Base-by-base conservation (phyloP, 2,888 invertebrate species). In the Ernsta delagoae region DNA sequence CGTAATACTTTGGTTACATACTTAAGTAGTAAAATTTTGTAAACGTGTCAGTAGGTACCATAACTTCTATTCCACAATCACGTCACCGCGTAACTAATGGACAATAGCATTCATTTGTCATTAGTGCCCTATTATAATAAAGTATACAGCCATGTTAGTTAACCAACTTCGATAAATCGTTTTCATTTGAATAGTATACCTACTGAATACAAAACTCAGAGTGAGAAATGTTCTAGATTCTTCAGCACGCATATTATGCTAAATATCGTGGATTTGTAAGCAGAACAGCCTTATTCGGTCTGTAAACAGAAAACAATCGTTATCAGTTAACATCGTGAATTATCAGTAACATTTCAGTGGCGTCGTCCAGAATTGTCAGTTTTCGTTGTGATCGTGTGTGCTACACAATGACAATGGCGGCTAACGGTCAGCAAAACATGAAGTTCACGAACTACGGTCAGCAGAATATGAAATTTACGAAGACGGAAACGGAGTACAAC, bases 401-500 rank as follows among this genome's bases (percentile, higher is more conserved):
- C 5, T 41, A 57, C 61, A 69, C 57, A 59, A 82, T 83, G 81
- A 66, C 77, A n/a, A 70, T 72, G 11, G 74, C 72, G 61, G 72
- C 74, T 6, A 81, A 82, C 66, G 73, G 75, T 11, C 79, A 81
- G 61, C 85, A 80, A 59, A 57, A 57, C 12, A 86, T 92, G 82
- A 83, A 85, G 76, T 85, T 92, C 36, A 85, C 75, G 6, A 92
- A 91, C 3, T 36, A 82, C 67, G 73, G 75, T 11, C 79, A 81
- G 61, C 85, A 80, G 57, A 56, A 56, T 36, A 86, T 92, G 82
- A 83, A 85, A 75, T 85, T 92, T 41, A 85, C 75, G 6, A 92
- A 91, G 70, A 85, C 89, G 0, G 92, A 92, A 72, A 78, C 87
- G 45, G 91, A 93, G 57, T 92, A 92, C 79, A 90, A 90, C 62